Base-by-base conservation (phyloP, 2,888 invertebrate genomes). In the Apantesis nais region DNA sequence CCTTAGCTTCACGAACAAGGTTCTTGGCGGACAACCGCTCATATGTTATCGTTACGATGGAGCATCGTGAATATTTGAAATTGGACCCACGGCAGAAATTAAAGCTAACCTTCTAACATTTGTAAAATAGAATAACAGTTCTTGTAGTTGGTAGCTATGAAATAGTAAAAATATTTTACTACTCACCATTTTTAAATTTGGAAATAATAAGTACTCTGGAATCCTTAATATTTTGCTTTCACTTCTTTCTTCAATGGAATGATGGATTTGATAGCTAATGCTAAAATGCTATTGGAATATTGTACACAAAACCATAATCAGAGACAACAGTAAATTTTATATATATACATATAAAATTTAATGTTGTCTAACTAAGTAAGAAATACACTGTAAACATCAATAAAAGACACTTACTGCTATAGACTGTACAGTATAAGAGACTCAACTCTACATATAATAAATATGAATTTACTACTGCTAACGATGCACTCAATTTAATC, bases 31-130 rank as follows among this genome's bases (percentile, higher is more conserved):
- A 22, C 16, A 2, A 16, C 8, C 52, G 39, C 37, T 37, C 29
- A 60, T 61, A 65, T 64, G 41, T 66, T 58, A 55, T 58, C 34
- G 25, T 44, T 37, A 39, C 31, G 44, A 34, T 31, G 34, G 31
- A 52, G 25, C 8, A 55, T 39, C 66, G 31, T 70, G 61, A 62
- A 66, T 41, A 61, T 65, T 62, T 66, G 44, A 52, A 22, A 65
- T 70, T 52, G 7, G 62, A 37, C 70, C 22, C 65, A 7, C 29
- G 66, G 61, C 52, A 31, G 48, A 9, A 41, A 52, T 58, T 65
- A 34, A 61, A 34, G 5, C 22, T 12, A 22, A 39, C 37, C 39
- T 62, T 31, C 25, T 1, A 62, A 52, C 19, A 66, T 66, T 52
- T 66, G 22, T 55, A 37, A 39, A 34, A 16, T 4, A 39, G 25